Evolutionary conservation across 2,888 invertebrate species (phyloP).

Genomic region (Tholera decimalis): DNA sequence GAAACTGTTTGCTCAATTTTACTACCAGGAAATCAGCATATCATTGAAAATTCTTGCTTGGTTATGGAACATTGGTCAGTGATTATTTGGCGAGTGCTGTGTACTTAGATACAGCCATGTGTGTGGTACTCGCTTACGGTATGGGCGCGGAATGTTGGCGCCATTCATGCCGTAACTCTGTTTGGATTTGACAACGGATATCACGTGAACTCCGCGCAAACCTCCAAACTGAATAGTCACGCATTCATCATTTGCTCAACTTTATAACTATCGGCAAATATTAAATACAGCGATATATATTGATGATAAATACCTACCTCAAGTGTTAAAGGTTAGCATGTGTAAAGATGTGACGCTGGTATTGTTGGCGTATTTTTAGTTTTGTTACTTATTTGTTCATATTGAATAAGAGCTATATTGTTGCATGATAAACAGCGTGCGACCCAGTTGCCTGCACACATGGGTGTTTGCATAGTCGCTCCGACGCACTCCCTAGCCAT

Average conservation of each 20-base stretch:
- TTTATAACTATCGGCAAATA: constrained; percentile 72
- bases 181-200: constrained; percentile 81
- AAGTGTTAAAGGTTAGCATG: constrained; percentile 60
- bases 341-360: constrained; percentile 41
- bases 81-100: constrained; percentile 74
- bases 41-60: constrained; percentile 74
- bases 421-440: constrained; percentile 77
- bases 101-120: constrained; percentile 55
- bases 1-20: constrained; percentile 85
- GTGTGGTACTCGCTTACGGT: constrained; percentile 61
- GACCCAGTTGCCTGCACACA: constrained; percentile 82
- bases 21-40: constrained; percentile 84
- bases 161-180: constrained; percentile 75
- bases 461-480: constrained; percentile 84
- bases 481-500: constrained; percentile 81
- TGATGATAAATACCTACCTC: constrained; percentile 49
- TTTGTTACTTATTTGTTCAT: constrained; percentile 69
- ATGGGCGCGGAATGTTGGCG: constrained; percentile 80
- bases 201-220: constrained; percentile 77
- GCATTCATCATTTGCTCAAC: constrained; percentile 72
- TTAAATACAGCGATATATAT: constrained; percentile 63
- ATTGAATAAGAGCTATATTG: constrained; percentile 80
- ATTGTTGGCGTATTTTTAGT: constrained; percentile 53
- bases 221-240: constrained; percentile 80
- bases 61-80: constrained; percentile 78